phyloP scores from a whole-genome alignment of 2,888 invertebrate species.

The Drosophila paucipuncta region DNA sequence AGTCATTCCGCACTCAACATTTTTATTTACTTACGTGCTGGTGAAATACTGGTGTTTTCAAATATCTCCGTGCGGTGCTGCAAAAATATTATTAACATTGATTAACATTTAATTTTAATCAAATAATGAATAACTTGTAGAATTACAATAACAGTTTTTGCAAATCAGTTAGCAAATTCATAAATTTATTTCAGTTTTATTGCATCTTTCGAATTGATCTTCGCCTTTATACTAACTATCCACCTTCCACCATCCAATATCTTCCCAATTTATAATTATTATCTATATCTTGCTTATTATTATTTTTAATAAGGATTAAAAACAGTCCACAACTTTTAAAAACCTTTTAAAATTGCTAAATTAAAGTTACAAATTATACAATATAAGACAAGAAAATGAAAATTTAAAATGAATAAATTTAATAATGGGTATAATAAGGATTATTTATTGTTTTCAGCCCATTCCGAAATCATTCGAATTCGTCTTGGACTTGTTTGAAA shows the following conservation, averaged over 20 bases:
- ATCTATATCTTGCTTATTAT: neutral
- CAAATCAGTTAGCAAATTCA: neutral
- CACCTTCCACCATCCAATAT: neutral
- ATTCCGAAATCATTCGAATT: neutral
- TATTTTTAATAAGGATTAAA: neutral
- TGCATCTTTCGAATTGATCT: neutral
- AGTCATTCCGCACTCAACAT: neutral
- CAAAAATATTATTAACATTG: constrained; percentile 50
- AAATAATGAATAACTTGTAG: neutral
- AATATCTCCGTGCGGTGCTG: constrained; percentile 87
- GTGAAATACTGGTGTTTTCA: constrained; percentile 82
- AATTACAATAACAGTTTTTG: neutral
- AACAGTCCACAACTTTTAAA: neutral
- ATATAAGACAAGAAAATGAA: neutral
- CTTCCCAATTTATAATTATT: neutral
- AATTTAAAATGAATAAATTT: neutral
- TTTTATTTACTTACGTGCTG: constrained; percentile 80
- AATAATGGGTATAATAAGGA: neutral
- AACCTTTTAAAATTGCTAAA: neutral
- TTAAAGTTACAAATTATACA: neutral
- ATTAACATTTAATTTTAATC: neutral
- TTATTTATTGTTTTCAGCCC: neutral
- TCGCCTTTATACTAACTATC: accelerated
- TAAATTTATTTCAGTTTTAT: neutral
- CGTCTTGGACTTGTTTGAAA: neutral